phyloP scores from a whole-genome alignment of 2,888 invertebrate species.

The Abrostola triplasia region DNA sequence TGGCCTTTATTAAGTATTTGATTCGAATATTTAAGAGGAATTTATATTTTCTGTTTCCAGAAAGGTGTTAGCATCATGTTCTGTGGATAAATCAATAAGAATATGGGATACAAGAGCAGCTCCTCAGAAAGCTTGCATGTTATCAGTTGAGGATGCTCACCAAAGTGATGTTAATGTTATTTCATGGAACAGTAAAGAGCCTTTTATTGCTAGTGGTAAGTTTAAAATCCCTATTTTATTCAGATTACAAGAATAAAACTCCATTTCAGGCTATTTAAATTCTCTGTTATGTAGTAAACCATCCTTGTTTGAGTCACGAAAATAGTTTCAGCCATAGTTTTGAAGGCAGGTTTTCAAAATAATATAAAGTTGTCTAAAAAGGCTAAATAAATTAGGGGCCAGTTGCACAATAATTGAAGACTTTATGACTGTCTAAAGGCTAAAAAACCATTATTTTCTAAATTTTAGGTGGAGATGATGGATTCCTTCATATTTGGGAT shows the following conservation, averaged over 20 bases:
- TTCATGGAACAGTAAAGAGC: constrained; percentile 97
- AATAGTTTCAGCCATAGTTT: too few species aligned
- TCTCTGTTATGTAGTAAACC: too few species aligned
- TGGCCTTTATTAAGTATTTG: neutral
- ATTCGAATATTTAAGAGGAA: neutral
- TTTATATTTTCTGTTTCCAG: constrained; percentile 60
- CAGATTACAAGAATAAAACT: too few species aligned
- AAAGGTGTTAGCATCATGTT: constrained; percentile 96
- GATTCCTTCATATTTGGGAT: constrained; percentile 98
- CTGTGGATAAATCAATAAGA: constrained; percentile 96
- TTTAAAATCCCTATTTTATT: constrained; percentile 1
- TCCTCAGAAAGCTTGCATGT: constrained; percentile 96
- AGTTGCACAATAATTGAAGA: too few species aligned
- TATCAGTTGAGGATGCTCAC: constrained; percentile 95
- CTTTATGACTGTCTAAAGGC: too few species aligned
- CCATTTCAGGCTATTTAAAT: too few species aligned
- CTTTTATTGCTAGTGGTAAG: constrained; percentile 94
- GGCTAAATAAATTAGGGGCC: too few species aligned
- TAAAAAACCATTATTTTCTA: constrained; percentile 1
- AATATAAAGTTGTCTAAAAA: too few species aligned
- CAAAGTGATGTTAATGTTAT: constrained; percentile 98
- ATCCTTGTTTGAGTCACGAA: too few species aligned
- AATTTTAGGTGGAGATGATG: constrained; percentile 97
- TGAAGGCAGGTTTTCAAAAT: too few species aligned
- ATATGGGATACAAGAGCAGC: constrained; percentile 98